phyloP scores from a whole-genome alignment of 2,113 vertebrate genomes.

The Crotalus viridis region DNA sequence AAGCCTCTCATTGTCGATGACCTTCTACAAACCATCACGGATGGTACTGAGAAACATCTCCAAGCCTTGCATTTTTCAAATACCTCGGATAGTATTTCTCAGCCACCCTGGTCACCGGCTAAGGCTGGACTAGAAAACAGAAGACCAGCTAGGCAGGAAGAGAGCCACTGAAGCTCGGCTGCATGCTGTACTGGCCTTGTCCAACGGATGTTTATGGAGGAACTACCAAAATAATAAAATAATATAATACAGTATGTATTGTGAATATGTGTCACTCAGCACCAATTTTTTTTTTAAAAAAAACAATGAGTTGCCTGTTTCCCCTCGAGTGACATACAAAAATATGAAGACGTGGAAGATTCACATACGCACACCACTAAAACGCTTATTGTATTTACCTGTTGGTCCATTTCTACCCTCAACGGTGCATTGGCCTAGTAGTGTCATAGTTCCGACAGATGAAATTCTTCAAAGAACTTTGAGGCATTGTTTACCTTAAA shows the following conservation, averaged over 20 bases:
- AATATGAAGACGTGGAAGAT: slow-evolving; percentile 41
- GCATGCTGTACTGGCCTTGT: neutral
- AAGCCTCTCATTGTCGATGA: neutral
- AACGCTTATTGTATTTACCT: too few relatives aligned
- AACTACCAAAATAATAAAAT: slow-evolving; percentile 40
- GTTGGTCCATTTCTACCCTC: too few relatives aligned
- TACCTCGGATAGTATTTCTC: neutral
- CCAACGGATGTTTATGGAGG: slow-evolving; percentile 45
- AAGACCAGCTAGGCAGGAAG: neutral
- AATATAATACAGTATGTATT: slow-evolving; percentile 36
- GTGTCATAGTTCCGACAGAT: neutral
- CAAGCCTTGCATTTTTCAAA: neutral
- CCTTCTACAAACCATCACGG: neutral
- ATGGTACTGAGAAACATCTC: too few relatives aligned
- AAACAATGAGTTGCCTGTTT: slow-evolving; percentile 40
- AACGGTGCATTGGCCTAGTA: neutral
- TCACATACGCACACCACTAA: slow-evolving; percentile 10
- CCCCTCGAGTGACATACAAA: slow-evolving; percentile 24
- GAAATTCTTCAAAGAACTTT: too few relatives aligned
- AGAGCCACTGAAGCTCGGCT: neutral
- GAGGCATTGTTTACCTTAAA: too few relatives aligned
- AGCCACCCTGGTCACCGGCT: neutral
- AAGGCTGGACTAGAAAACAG: neutral
- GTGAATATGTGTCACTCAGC: slow-evolving; percentile 15
- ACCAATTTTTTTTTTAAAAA: slow-evolving; percentile 18